Evolutionary conservation across 2,888 invertebrate genomes (phyloP).

Genomic region (Mesorhabditis belari): DNA sequence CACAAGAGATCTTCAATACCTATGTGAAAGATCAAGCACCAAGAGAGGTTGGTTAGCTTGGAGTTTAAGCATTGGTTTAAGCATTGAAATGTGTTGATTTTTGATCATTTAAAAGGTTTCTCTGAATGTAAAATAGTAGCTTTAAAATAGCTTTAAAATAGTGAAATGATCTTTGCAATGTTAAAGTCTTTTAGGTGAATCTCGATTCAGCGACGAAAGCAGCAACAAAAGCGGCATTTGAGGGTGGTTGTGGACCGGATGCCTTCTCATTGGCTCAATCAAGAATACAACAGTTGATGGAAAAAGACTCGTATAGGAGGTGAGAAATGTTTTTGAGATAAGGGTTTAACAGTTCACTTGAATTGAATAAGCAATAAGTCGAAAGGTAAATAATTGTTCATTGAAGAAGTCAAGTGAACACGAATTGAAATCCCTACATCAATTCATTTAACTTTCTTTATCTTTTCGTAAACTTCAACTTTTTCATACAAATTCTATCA

Average conservation of each 20-base stretch:
- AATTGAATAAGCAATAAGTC: too few species aligned
- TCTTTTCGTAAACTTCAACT: too few species aligned
- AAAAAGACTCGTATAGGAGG: conserved; percentile 44
- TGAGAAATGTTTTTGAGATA: conserved; percentile 10
- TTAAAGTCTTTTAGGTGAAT: conserved; percentile 35
- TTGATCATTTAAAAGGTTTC: not conserved
- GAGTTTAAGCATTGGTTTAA: not conserved
- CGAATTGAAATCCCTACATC: too few species aligned
- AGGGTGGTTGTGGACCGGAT: conserved; percentile 33
- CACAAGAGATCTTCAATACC: conserved; percentile 38
- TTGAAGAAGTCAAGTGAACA: too few species aligned
- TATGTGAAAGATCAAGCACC: conserved; percentile 38
- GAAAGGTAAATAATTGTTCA: too few species aligned
- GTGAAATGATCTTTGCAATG: not conserved
- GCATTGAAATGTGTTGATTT: too few species aligned
- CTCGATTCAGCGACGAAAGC: conserved; percentile 44
- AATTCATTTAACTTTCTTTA: too few species aligned
- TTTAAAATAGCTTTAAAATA: not conserved
- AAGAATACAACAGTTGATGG: conserved; percentile 46
- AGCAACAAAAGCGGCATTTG: conserved; percentile 42
- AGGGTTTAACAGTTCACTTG: too few species aligned
- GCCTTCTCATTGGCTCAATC: conserved; percentile 45
- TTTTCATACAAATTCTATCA: too few species aligned
- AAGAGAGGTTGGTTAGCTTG: conserved; percentile 32
- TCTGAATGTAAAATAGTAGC: not conserved